phyloP scores from a whole-genome alignment of 2,113 vertebrate genomes.

The Trochalopteron elliotii region DNA sequence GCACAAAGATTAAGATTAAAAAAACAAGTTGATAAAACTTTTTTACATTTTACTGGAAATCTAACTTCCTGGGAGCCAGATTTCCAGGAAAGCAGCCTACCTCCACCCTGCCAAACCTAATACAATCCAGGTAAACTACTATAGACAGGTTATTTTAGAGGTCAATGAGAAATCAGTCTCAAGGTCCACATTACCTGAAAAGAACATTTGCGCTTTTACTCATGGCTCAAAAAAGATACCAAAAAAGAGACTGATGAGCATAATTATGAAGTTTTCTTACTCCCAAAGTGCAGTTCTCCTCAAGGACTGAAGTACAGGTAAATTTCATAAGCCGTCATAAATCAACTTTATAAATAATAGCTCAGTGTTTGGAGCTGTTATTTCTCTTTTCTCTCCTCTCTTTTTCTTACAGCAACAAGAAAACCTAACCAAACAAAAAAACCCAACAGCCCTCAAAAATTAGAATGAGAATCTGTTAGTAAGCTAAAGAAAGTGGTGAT shows the following conservation, averaged over 20 bases:
- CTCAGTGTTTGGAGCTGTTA: neutral
- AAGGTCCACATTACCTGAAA: neutral
- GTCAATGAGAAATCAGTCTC: neutral
- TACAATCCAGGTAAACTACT: neutral
- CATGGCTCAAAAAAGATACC: neutral
- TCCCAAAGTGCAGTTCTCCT: neutral
- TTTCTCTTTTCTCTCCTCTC: neutral
- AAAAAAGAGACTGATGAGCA: neutral
- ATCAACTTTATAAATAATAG: neutral
- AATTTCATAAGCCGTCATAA: neutral
- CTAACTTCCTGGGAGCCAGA: neutral
- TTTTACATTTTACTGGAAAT: neutral
- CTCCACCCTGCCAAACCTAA: neutral
- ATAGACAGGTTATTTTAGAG: neutral
- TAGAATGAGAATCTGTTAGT: neutral
- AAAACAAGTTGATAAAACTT: neutral
- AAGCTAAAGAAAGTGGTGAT: neutral
- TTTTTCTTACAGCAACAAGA: neutral
- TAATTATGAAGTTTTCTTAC: neutral
- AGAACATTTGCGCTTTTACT: neutral
- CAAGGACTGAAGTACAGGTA: neutral
- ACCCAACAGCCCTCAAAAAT: neutral
- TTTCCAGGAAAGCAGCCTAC: neutral
- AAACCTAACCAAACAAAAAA: neutral
- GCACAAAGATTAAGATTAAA: neutral